Base-by-base conservation (phyloP, 2,113 vertebrate genomes). In the Tiliqua scincoides region DNA sequence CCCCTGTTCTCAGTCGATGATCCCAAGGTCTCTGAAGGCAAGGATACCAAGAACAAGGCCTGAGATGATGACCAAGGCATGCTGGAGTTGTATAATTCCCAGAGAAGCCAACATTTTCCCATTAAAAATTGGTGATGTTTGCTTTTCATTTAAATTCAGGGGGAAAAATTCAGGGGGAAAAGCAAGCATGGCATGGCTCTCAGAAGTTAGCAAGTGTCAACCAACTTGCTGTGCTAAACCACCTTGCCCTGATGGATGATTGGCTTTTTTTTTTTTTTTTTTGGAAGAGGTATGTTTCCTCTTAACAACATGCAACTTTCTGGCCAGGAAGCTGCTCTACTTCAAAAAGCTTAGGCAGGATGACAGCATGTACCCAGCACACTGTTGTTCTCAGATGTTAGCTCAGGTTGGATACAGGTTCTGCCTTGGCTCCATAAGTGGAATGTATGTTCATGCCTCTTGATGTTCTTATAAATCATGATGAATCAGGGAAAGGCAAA, bases 381-480 rank as follows among this genome's bases (percentile, higher is more conserved):
- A 0, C 4, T 8, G 11, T 30, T 43, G 73, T 67, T 15, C 32
- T 0, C 0, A 0, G 82, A 62, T 6, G 1, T 57, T 4, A 25
- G 3, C 63, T 74, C 57, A 43, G 75, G 43, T 27, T 65, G 15
- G 73, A 10, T n/a, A 48, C 25, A 27, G 0, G 6, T 1, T 30
- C 80, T 67, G 17, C 18, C 78, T 30, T 87, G 81, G 62, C 76
- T 43, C 6, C 32, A 74, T 79, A 74, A 85, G 87, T 62, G 85
- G 90, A 87, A 12, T 84, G 43, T 90, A 83, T 79, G 81, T 14
- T 15, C 43, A 48, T 4, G 72, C 27, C 7, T 27, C n/a, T 74
- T 79, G 84, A 54, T 83, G 67, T 79, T 87, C 83, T 90, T 83
- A 82, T 85, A 79, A 92, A 90, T 90, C 86, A 73, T 65, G 78